A percentile compares a stretch with the other conserved stretches of the same genome.
Conservation (phyloP, 1,140 invertebrate species). For the Acromyrmex charruanus region DNA sequence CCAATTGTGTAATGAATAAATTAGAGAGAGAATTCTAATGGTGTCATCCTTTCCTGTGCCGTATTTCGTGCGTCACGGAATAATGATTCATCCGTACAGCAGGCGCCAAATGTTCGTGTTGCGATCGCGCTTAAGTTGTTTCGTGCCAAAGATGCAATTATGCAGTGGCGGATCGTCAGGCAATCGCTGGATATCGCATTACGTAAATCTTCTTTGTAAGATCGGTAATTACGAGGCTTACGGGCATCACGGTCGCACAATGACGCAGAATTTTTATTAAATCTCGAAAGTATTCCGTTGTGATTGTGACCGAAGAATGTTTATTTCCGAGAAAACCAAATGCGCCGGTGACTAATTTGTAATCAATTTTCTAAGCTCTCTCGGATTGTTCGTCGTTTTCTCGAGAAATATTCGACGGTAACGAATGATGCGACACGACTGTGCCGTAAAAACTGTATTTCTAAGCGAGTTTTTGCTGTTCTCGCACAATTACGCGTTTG, state of each 20-base stretch:
- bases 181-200: slow-evolving; percentile 51
- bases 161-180: slow-evolving; percentile 7
- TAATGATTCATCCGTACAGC: background rate
- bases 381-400: background rate
- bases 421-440: background rate
- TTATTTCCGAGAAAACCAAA: slow-evolving; percentile 14
- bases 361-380: slow-evolving; percentile 4
- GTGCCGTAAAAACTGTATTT: background rate
- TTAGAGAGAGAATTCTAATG: background rate
- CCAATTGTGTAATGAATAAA: background rate
- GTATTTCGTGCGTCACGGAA: background rate
- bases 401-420: background rate
- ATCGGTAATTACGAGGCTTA: slow-evolving; percentile 34
- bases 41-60: background rate
- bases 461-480: background rate
- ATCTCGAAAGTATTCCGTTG: background rate
- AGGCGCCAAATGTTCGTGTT: slow-evolving; percentile 38
- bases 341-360: slow-evolving; percentile 22
- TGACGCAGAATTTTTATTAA: slow-evolving; percentile 45
- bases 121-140: slow-evolving; percentile 42
- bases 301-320: background rate
- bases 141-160: slow-evolving; percentile 57
- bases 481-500: slow-evolving; percentile 24
- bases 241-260: slow-evolving; percentile 2
- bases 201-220: slow-evolving; percentile 56